These are phyloP conservation scores for Halcyon chelicuti DNA, from an alignment of 2,797 vertebrate species.

Conservation along the genomic window DNA sequence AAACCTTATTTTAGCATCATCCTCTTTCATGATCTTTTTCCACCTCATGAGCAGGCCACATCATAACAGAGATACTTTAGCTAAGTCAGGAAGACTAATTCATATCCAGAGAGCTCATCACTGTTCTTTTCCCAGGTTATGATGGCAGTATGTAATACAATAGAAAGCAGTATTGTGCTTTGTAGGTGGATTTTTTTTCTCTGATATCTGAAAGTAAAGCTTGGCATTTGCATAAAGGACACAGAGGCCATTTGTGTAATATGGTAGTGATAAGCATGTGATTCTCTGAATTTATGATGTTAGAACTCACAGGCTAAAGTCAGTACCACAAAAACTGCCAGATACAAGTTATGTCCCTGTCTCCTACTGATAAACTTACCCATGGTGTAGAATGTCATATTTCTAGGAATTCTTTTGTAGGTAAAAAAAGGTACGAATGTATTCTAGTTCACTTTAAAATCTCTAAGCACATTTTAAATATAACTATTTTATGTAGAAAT, in stretches of 20 bases:
- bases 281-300: background rate
- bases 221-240: background rate
- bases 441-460: background rate
- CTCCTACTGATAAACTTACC: background rate
- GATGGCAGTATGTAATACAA: background rate
- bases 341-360: background rate
- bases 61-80: background rate
- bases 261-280: background rate
- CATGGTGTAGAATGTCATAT: fast-evolving
- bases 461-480: background rate
- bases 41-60: background rate
- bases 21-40: background rate
- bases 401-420: background rate
- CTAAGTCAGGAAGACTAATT: background rate
- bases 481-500: background rate
- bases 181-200: background rate
- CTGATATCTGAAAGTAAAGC: background rate
- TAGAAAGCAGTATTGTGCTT: background rate
- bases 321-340: background rate
- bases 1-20: background rate
- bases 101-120: background rate
- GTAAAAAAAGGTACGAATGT: background rate
- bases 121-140: background rate
- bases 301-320: background rate
- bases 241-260: background rate